Conservation (phyloP, 2,797 vertebrate genomes). For the Squalus acanthias region DNA sequence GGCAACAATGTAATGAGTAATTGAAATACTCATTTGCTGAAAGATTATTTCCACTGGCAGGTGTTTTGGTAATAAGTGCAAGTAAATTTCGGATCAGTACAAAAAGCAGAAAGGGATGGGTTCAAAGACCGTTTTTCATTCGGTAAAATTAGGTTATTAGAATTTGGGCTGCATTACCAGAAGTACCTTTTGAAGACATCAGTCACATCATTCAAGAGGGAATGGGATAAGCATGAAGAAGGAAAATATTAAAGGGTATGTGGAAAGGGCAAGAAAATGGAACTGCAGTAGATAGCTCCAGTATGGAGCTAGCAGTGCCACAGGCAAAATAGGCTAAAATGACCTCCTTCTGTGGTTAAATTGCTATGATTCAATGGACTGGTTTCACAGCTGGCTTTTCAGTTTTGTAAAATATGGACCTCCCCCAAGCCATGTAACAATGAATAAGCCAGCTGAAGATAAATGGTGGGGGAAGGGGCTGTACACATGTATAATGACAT, state of each 20-base stretch:
- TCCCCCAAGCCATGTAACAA: not conserved
- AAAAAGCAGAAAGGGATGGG: not conserved
- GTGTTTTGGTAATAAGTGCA: not conserved
- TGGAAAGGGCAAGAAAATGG: not conserved
- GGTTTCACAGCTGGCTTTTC: constrained; percentile 18
- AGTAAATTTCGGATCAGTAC: not conserved
- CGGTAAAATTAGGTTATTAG: not conserved
- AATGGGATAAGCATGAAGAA: not conserved
- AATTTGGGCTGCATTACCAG: not conserved
- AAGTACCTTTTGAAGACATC: not conserved
- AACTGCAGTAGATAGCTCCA: not conserved
- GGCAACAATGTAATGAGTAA: not conserved
- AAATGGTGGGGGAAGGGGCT: not conserved
- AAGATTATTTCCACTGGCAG: not conserved
- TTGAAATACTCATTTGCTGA: not conserved
- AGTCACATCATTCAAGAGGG: not conserved
- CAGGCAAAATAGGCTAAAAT: constrained; percentile 12
- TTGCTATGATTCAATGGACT: not conserved
- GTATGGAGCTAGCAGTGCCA: not conserved
- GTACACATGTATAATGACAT: not conserved
- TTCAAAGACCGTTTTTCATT: not conserved
- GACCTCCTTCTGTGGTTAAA: constrained; percentile 16
- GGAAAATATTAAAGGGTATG: not conserved
- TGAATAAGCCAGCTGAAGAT: not conserved
- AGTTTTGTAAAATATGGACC: not conserved